These are phyloP conservation scores for Drosophila engyochracea DNA, from an alignment of 2,888 invertebrate genomes.

Conservation along the genomic window DNA sequence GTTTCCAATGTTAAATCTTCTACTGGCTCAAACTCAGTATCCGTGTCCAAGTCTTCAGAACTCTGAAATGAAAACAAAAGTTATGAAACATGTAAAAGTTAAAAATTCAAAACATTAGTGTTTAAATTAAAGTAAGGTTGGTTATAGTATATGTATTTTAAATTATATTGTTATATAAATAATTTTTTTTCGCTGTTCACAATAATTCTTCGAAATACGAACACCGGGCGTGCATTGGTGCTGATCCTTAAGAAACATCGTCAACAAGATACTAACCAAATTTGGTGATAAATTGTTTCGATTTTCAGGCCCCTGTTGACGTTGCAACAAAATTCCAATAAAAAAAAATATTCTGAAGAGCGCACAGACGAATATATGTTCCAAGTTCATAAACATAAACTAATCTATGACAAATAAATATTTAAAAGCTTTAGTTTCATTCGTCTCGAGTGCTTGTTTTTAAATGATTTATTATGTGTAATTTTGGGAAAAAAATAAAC, in stretches of 20 bases:
- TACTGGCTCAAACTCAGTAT: constrained; percentile 89
- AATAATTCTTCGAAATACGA: neutral
- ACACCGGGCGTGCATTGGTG: neutral
- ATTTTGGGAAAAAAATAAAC: too few species aligned
- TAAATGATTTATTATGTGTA: too few species aligned
- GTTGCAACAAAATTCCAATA: too few species aligned
- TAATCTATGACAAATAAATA: too few species aligned
- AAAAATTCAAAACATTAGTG: neutral
- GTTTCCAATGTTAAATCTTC: constrained; percentile 90
- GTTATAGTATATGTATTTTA: neutral
- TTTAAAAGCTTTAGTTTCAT: too few species aligned
- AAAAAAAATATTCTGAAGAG: too few species aligned
- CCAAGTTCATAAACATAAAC: too few species aligned
- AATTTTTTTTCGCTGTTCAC: neutral
- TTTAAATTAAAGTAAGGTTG: neutral
- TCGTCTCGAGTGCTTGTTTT: too few species aligned
- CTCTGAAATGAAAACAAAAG: constrained; percentile 85
- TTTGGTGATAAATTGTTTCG: neutral
- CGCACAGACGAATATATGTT: too few species aligned
- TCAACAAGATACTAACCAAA: neutral
- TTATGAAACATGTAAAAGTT: neutral
- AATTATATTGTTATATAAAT: neutral
- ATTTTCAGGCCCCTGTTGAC: neutral
- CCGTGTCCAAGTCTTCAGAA: constrained; percentile 89
- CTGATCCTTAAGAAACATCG: neutral